Percentiles rank a stretch among this genome's conserved stretches.
Evolutionary conservation across 2,113 vertebrate species (phyloP).

Genomic region (Heteronetta atricapilla): DNA sequence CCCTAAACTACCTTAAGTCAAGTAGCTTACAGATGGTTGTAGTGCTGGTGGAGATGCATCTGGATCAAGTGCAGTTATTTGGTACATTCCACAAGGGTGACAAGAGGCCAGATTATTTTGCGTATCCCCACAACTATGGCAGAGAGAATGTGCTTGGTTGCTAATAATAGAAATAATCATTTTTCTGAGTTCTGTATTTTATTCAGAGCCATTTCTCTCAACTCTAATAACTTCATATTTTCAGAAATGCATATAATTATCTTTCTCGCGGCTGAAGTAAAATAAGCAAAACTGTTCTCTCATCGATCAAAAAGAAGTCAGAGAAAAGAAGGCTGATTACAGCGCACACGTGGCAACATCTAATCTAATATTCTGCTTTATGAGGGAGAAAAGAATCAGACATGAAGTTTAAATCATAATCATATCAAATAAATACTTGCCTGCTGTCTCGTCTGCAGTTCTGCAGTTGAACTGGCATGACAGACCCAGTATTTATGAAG

Average conservation of each 20-base stretch:
- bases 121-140: neutral
- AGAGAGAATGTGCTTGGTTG: neutral
- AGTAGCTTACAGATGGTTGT: neutral
- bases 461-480: neutral
- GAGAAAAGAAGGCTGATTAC: constrained; percentile 28
- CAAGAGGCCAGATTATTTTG: neutral
- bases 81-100: neutral
- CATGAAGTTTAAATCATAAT: constrained; percentile 26
- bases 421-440: constrained; percentile 28
- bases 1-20: neutral
- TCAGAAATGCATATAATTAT: neutral
- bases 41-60: neutral
- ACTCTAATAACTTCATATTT: neutral
- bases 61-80: neutral
- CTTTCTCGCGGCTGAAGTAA: neutral
- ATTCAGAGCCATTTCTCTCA: neutral
- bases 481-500: constrained; percentile 47
- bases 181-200: neutral
- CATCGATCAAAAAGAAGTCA: neutral
- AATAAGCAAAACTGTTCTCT: constrained; percentile 27
- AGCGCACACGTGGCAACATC: neutral
- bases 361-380: constrained; percentile 30
- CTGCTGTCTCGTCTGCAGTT: neutral
- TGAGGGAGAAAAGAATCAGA: constrained; percentile 13
- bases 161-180: constrained; percentile 15